Evolutionary conservation across 2,113 vertebrate genomes (phyloP), one percentile per base, ranked within the genome.

Genomic region (Prietella phreatophila): DNA sequence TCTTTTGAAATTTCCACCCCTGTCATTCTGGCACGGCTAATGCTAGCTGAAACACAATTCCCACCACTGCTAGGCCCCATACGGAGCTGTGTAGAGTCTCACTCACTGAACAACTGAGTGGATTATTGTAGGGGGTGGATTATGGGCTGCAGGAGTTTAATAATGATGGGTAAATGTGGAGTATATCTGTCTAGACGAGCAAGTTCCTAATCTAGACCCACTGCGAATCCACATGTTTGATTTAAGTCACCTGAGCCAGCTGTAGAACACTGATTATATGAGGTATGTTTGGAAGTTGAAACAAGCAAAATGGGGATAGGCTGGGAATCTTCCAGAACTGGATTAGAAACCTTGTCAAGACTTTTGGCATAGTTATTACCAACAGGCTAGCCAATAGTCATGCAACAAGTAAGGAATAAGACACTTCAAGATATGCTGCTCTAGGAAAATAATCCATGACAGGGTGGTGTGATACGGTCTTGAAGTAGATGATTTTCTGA

Each of bases 1-100:
- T 92, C 90, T 85, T 81, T 94, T 89, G 93, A 93, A 93, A 92
- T 95, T 95, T 94, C 93, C 93, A 93, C 89, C 93, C 90, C 83
- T 92, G 91, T 92, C 36, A 92, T 92, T 89, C 90, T 94, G 93
- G 92, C 94, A 91, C 50, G 50, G 80, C 65, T 82, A 88, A 89
- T 88, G 92, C 91, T 84, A 65, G 88, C 92, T 91, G 92, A 89
- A 93, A 93, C 91, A 91, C 89, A 90, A 92, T 94, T 91, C 89
- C 20, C 86, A 91, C 92, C 67, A 33, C 60, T 78, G 75, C 78
- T 82, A 55, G 65, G 87, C 82, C 50, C 85, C 60, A 13, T 58
- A 84, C 76, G 42, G 67, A 85, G 76, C 61, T 36, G 39, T 33
- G 25, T 50, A 56, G 85, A 82, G 82, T 65, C 81, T 86, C 88